Evolutionary conservation across 2,888 invertebrate species (phyloP), one percentile per base, ranked within the genome.

Genomic region (Nasonia oneida): DNA sequence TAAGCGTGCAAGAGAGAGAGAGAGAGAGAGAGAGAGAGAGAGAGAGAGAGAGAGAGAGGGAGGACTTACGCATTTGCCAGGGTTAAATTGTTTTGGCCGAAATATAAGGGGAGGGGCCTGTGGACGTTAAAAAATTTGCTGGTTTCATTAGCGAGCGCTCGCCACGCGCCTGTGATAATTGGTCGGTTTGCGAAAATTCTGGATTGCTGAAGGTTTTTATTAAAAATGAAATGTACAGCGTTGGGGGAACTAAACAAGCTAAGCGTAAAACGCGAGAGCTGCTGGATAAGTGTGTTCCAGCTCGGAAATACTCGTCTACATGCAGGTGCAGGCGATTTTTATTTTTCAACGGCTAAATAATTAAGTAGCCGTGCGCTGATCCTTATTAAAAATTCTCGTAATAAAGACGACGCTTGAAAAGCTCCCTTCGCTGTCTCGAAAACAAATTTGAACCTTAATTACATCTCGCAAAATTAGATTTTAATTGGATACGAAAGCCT

Each of bases 51-150:
- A 23, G 23, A 47, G 67, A 33, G 33, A 70, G 50, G 71, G 33
- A n/a, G 80, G 29, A 23, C 23, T n/a, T 23, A 42, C n/a, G 39
- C 74, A 14, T 47, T 23, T n/a, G 47, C 23, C 47, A 23, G 67
- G 18, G 15, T 14, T n/a, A 79, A 79, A 70, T 50, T 79, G 53
- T 67, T 67, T n/a, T 29, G 79, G 29, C 6, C 70, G 50, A 47
- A 79, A 79, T 42, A 14, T 15, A 39, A 61, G 33, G 53, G 57
- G 18, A n/a, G 50, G 37, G 33, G 29, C 8, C 67, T 12, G 29
- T 29, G 33, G 67, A 67, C 29, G 33, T 67, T 67, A 67, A 67
- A 67, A 67, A 67, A 67, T 29, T 67, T 67, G 14, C 14, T 33
- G 33, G 3, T 67, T 33, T 67, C 29, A 67, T 67, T 67, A 67